Evolutionary conservation across 1,140 invertebrate genomes (phyloP).

Genomic region (Octopus bimaculoides): DNA sequence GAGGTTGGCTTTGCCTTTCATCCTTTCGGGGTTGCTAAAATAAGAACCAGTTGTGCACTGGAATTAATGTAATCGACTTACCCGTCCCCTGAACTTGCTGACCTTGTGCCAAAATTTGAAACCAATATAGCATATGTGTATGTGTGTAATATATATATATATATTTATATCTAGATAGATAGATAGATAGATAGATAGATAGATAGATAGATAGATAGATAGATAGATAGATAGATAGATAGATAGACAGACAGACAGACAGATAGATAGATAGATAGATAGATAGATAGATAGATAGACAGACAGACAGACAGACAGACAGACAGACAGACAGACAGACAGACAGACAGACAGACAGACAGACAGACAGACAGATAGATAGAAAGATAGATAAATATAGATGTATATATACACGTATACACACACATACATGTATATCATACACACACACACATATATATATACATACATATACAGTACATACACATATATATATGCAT

Average conservation of each 20-base stretch:
- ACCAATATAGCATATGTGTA: too few species aligned
- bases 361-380: slow-evolving; percentile 16
- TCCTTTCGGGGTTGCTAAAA: too few species aligned
- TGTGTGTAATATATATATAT: neutral
- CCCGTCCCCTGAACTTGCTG: too few species aligned
- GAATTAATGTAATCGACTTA: too few species aligned
- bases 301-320: slow-evolving; percentile 61
- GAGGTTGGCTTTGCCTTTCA: too few species aligned
- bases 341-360: slow-evolving; percentile 18
- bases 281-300: slow-evolving; percentile 10
- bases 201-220: neutral
- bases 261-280: slow-evolving; percentile 11
- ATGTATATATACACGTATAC: slow-evolving; percentile 10
- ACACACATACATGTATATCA: neutral
- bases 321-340: slow-evolving; percentile 65
- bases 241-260: neutral
- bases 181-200: neutral
- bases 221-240: neutral
- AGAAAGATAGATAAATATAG: slow-evolving; percentile 13
- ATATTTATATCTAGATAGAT: neutral
- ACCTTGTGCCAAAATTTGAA: too few species aligned
- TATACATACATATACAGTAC: too few species aligned
- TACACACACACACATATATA: too few species aligned
- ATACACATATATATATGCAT: too few species aligned
- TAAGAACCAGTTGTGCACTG: too few species aligned